These are phyloP conservation scores for Megaustenia siamemsis DNA, from an alignment of 2,888 invertebrate species.

Conservation along the genomic window DNA sequence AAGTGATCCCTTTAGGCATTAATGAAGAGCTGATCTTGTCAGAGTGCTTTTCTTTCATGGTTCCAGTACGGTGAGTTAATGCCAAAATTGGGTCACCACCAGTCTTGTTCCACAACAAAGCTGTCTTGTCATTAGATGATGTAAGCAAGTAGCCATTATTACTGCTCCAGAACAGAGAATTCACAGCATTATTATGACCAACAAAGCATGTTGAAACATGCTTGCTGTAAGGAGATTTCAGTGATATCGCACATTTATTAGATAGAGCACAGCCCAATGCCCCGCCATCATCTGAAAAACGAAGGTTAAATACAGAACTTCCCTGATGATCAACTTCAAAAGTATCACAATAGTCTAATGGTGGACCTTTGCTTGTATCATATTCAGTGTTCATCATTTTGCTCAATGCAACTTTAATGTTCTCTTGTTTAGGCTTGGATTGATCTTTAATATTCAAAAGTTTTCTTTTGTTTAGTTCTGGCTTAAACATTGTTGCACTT, in stretches of 20 bases:
- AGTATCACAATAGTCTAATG: conserved; percentile 60
- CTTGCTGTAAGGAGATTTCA: conserved; percentile 70
- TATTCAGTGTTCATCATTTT: conserved; percentile 46
- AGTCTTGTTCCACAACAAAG: conserved; percentile 72
- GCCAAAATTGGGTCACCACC: conserved; percentile 73
- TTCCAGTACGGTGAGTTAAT: conserved; percentile 65
- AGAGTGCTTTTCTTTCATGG: conserved; percentile 57
- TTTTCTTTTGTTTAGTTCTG: conserved; percentile 59
- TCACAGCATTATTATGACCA: conserved; percentile 77
- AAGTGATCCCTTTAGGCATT: not conserved
- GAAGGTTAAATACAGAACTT: conserved; percentile 67
- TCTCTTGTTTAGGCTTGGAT: not conserved
- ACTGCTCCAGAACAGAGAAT: conserved; percentile 73
- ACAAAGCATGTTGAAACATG: conserved; percentile 24
- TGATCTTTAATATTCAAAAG: conserved; percentile 26
- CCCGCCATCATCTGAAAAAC: conserved; percentile 73
- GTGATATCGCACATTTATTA: conserved; percentile 74
- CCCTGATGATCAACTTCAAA: conserved; percentile 70
- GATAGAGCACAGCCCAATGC: conserved; percentile 74
- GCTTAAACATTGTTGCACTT: conserved; percentile 70
- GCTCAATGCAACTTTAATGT: not conserved
- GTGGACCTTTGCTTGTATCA: conserved; percentile 56
- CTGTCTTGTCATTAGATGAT: conserved; percentile 76
- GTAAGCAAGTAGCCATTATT: conserved; percentile 72
- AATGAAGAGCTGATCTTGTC: not conserved